These are phyloP conservation scores for Chromobotia macracanthus DNA, from an alignment of 2,797 vertebrate genomes.

Conservation along the genomic window DNA sequence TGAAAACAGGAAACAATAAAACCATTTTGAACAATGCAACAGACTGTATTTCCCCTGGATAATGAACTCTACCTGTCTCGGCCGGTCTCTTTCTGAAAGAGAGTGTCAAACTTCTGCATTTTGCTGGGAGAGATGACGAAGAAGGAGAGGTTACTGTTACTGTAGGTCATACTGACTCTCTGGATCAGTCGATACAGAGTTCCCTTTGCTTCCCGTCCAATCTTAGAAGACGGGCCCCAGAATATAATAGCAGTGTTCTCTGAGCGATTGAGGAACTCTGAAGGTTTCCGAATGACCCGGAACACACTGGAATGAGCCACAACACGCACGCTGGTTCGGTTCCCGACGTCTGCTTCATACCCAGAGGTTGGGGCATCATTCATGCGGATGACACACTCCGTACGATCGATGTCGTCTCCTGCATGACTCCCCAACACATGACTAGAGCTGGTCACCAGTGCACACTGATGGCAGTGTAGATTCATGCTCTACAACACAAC, in stretches of 20 bases:
- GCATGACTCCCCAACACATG: slow-evolving; percentile 86
- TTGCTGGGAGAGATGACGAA: slow-evolving; percentile 83
- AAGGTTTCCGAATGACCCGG: slow-evolving; percentile 84
- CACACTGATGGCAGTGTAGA: slow-evolving; percentile 84
- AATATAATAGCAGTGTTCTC: slow-evolving; percentile 84
- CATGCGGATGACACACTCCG: slow-evolving; percentile 95
- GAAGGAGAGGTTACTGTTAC: slow-evolving; percentile 83
- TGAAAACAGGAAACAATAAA: slow-evolving; percentile 7
- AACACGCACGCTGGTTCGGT: slow-evolving; percentile 88
- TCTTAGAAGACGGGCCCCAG: slow-evolving; percentile 92
- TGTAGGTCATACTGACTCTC: slow-evolving; percentile 82
- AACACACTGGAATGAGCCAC: slow-evolving; percentile 96
- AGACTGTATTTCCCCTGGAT: too few species aligned
- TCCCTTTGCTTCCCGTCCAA: slow-evolving; percentile 84
- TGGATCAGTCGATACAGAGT: slow-evolving; percentile 88
- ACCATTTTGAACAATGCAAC: neutral
- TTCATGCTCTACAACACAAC: slow-evolving; percentile 80
- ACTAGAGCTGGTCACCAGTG: slow-evolving; percentile 93
- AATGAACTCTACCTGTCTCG: slow-evolving; percentile 82
- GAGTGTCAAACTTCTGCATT: slow-evolving; percentile 90
- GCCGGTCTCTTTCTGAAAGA: slow-evolving; percentile 92
- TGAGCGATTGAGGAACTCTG: slow-evolving; percentile 86
- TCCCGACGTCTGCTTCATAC: slow-evolving; percentile 86
- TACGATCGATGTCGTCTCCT: slow-evolving; percentile 82
- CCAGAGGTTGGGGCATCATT: slow-evolving; percentile 91